Conservation (phyloP, 2,888 invertebrate species). For the Lumbricus terrestris region DNA sequence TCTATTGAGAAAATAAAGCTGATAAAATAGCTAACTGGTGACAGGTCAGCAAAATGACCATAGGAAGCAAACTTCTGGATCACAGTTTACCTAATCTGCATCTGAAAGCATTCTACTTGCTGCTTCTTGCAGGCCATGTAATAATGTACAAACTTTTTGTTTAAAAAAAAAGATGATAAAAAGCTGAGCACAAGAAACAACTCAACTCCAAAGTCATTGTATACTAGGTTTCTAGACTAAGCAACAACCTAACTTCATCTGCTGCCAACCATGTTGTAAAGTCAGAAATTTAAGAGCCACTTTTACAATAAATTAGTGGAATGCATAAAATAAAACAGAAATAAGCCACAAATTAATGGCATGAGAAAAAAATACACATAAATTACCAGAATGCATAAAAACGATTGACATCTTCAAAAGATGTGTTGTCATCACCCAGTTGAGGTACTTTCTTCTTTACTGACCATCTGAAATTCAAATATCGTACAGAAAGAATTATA, state of each 20-base stretch:
- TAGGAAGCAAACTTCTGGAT: no score
- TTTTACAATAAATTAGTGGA: neutral
- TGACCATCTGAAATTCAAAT: slow-evolving; percentile 74
- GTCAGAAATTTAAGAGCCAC: neutral
- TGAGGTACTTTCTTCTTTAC: slow-evolving; percentile 78
- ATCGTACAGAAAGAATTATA: neutral
- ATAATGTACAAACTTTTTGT: neutral
- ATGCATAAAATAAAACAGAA: neutral
- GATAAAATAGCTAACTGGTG: no score
- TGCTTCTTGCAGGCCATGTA: no score
- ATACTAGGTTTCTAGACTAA: neutral
- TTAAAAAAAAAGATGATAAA: neutral
- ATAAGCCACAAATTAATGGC: neutral
- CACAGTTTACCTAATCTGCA: no score
- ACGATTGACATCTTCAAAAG: slow-evolving; percentile 80
- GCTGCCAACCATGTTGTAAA: neutral
- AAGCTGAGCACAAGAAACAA: neutral
- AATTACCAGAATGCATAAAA: slow-evolving; percentile 97
- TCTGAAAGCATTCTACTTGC: no score
- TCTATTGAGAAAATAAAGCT: no score
- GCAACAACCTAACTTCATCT: neutral
- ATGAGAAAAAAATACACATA: neutral
- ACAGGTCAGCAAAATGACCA: no score
- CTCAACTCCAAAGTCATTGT: neutral
- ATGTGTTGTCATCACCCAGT: slow-evolving; percentile 74